Conservation (phyloP, 2,888 invertebrate species). For the Choreutis nemorana region DNA sequence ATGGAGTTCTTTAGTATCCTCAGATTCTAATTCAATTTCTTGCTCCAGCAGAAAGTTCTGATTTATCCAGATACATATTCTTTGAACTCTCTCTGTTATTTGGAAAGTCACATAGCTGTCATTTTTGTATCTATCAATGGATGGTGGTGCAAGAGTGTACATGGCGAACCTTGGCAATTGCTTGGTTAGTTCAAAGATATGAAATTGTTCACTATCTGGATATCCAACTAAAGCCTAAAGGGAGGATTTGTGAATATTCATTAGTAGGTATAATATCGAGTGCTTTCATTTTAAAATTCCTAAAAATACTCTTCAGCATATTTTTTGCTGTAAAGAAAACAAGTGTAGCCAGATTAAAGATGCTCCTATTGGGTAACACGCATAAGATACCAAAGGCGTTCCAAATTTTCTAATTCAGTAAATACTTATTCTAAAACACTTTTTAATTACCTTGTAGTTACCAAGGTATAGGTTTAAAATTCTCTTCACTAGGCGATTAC, state of each 20-base stretch:
- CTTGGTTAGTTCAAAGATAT: constrained; percentile 90
- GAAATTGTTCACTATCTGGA: constrained; percentile 77
- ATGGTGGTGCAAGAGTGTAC: constrained; percentile 63
- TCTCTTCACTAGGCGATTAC: no score
- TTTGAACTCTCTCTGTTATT: constrained; percentile 71
- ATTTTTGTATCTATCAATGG: constrained; percentile 18
- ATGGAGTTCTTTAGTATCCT: constrained; percentile 65
- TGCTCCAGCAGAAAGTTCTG: constrained; percentile 79
- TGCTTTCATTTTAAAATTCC: constrained; percentile 2
- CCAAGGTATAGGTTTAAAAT: no score
- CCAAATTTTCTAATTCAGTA: no score
- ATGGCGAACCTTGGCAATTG: constrained; percentile 89
- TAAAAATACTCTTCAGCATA: no score
- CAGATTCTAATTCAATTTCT: constrained; percentile 67
- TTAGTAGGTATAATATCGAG: constrained; percentile 3
- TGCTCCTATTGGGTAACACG: no score
- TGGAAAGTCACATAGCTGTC: constrained; percentile 61
- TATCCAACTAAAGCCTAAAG: constrained; percentile 79
- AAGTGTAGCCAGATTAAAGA: no score
- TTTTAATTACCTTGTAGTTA: no score
- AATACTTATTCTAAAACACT: no score
- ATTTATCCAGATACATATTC: constrained; percentile 86
- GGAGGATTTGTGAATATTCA: constrained; percentile 4
- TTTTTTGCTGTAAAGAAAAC: no score
- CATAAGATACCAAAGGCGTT: no score